Evolutionary conservation across 2,797 vertebrate genomes (phyloP).

Genomic region (Alexandromys oeconomus): DNA sequence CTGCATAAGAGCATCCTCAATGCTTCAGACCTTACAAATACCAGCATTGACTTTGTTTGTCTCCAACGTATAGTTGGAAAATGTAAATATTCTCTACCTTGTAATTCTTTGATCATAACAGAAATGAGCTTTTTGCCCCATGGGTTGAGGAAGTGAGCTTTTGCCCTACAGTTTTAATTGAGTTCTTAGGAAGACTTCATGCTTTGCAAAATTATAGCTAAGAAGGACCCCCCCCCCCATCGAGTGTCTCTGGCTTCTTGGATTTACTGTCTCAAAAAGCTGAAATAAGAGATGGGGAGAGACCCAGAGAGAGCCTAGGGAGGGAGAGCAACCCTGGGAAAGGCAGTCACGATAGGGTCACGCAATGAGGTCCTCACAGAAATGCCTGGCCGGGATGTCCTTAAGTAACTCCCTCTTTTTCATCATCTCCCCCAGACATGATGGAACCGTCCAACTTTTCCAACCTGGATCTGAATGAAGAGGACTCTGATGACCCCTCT

Average conservation of each 20-base stretch:
- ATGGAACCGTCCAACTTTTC: constrained; percentile 90
- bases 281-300: neutral
- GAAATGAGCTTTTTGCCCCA: neutral
- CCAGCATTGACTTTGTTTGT: neutral
- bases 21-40: neutral
- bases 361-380: rapidly evolving
- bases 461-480: constrained; percentile 91
- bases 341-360: neutral
- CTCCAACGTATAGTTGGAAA: neutral
- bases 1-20: neutral
- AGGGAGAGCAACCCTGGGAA: neutral
- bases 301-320: neutral
- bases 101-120: neutral
- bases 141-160: too few species aligned
- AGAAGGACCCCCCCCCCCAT: neutral
- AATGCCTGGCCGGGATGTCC: neutral
- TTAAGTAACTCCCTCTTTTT: neutral
- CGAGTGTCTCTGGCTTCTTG: neutral
- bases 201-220: neutral
- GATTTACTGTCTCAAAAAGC: neutral
- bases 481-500: constrained; percentile 91
- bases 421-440: constrained; percentile 86
- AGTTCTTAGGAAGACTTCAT: neutral
- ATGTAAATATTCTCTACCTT: neutral
- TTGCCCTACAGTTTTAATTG: neutral